These are phyloP conservation scores for Oscheius sp. DNA, from an alignment of 2,888 invertebrate genomes.

Conservation along the genomic window DNA sequence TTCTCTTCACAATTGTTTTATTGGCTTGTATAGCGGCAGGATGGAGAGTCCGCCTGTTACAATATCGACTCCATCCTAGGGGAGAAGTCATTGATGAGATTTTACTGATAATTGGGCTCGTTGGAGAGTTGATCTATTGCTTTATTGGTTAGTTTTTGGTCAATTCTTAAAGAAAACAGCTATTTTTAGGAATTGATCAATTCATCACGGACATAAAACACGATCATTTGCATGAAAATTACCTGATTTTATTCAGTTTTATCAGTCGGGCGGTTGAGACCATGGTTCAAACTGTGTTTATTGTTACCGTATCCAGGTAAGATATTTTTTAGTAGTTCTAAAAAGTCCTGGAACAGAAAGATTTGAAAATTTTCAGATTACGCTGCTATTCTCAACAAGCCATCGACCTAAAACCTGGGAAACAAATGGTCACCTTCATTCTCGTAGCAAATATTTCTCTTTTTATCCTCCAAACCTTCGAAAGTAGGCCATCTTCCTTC, in stretches of 20 bases:
- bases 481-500: conserved; percentile 35
- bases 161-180: background rate
- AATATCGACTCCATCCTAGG: conserved; percentile 63
- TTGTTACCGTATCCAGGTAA: conserved; percentile 60
- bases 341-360: no score
- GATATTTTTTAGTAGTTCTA: no score
- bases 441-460: conserved; percentile 70
- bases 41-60: conserved; percentile 67
- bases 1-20: conserved; percentile 63
- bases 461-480: conserved; percentile 57
- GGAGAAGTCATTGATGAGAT: conserved; percentile 71
- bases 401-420: conserved; percentile 63
- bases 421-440: conserved; percentile 71
- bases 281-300: conserved; percentile 69
- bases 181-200: conserved; percentile 49
- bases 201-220: conserved; percentile 43
- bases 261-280: conserved; percentile 66
- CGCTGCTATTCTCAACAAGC: conserved; percentile 49
- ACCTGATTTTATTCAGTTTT: conserved; percentile 59
- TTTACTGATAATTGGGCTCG: conserved; percentile 66
- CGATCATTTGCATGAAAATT: background rate
- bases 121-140: conserved; percentile 69
- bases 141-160: conserved; percentile 40
- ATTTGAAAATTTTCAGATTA: conserved; percentile 44
- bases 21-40: conserved; percentile 64